phyloP scores from a whole-genome alignment of 2,888 invertebrate species.

The Pseudeuparius sepicola region DNA sequence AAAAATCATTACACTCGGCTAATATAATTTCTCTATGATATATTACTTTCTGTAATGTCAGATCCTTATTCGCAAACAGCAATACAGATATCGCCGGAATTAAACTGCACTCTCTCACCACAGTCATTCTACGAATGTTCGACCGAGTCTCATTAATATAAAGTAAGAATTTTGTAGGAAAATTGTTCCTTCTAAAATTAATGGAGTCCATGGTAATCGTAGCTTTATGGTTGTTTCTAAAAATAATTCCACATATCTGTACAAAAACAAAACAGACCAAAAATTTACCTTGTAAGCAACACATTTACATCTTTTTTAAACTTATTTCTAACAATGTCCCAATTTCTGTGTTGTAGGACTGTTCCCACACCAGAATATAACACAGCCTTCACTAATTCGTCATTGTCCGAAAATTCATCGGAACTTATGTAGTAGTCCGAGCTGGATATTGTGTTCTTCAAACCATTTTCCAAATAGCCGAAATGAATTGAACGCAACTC shows the following conservation, averaged over 20 bases:
- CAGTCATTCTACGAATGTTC: slow-evolving; percentile 42
- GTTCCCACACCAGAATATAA: slow-evolving; percentile 50
- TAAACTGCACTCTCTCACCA: slow-evolving; percentile 48
- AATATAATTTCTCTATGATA: too few relatives aligned
- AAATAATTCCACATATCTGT: slow-evolving; percentile 11
- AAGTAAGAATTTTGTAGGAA: slow-evolving; percentile 42
- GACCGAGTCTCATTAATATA: slow-evolving; percentile 51
- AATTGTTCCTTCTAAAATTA: slow-evolving; percentile 43
- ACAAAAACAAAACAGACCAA: slow-evolving; percentile 1
- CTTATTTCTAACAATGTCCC: slow-evolving; percentile 44
- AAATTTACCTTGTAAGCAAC: slow-evolving; percentile 45
- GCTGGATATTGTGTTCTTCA: slow-evolving; percentile 32
- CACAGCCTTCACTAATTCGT: slow-evolving; percentile 48
- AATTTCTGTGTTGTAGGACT: slow-evolving; percentile 41
- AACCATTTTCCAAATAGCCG: slow-evolving; percentile 43
- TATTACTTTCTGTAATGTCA: slow-evolving; percentile 31
- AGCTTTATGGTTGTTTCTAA: slow-evolving; percentile 47
- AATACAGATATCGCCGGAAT: slow-evolving; percentile 50
- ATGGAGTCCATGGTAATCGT: slow-evolving; percentile 55
- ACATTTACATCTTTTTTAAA: slow-evolving; percentile 32
- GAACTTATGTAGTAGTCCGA: too few relatives aligned
- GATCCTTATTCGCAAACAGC: slow-evolving; percentile 41
- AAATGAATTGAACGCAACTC: slow-evolving; percentile 47
- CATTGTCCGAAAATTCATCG: slow-evolving; percentile 43
- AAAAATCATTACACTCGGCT: neutral